Evolutionary conservation across 2,888 invertebrate species (phyloP).

Genomic region (Hirtodrosophila trivittata): DNA sequence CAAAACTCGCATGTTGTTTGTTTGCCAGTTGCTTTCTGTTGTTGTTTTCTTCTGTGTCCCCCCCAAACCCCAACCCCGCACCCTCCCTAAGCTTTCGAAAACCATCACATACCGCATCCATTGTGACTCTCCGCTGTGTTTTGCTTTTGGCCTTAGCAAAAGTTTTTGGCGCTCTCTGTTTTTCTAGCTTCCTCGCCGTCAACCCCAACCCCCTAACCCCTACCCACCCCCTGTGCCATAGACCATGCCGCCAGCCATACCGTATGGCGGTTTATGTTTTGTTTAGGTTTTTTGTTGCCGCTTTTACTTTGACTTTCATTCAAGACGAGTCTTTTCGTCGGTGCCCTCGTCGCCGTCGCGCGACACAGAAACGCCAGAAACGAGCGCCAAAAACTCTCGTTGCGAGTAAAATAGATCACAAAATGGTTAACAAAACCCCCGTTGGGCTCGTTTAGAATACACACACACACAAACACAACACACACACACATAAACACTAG

Average conservation of each 20-base stretch:
- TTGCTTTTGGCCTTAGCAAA: slow-evolving; percentile 70
- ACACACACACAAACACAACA: slow-evolving; percentile 24
- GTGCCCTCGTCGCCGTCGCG: slow-evolving; percentile 38
- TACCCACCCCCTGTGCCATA: slow-evolving; percentile 14
- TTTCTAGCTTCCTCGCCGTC: slow-evolving; percentile 16
- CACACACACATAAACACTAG: slow-evolving; percentile 17
- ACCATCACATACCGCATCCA: neutral
- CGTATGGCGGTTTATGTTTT: slow-evolving; percentile 68
- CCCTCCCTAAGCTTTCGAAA: neutral
- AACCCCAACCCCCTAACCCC: slow-evolving; percentile 1
- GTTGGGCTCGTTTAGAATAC: slow-evolving; percentile 52
- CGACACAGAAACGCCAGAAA: slow-evolving; percentile 72
- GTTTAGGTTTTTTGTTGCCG: slow-evolving; percentile 80
- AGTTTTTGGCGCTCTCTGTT: slow-evolving; percentile 62
- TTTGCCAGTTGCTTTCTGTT: slow-evolving; percentile 61
- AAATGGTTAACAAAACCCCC: slow-evolving; percentile 69
- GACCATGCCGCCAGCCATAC: slow-evolving; percentile 18
- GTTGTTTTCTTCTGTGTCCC: slow-evolving; percentile 17
- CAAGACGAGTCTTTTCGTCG: slow-evolving; percentile 72
- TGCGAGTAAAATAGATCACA: slow-evolving; percentile 73
- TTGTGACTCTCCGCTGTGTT: slow-evolving; percentile 24
- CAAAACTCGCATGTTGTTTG: slow-evolving; percentile 54
- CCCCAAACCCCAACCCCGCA: neutral
- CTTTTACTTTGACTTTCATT: slow-evolving; percentile 83
- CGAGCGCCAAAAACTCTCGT: slow-evolving; percentile 67